Evolutionary conservation across 2,888 invertebrate genomes (phyloP).

Genomic region (Sinodicranocentrus sp.): DNA sequence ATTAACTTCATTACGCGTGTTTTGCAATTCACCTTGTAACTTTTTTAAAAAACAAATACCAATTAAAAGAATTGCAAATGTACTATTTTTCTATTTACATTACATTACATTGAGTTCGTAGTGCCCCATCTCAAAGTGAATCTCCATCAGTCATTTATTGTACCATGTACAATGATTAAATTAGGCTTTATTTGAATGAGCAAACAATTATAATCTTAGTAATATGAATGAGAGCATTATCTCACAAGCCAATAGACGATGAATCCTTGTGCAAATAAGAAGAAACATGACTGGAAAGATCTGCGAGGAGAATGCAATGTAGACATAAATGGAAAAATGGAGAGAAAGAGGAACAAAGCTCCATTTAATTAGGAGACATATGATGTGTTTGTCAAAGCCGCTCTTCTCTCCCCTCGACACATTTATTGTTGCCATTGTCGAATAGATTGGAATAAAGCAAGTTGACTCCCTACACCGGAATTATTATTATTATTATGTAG

Average conservation of each 20-base stretch:
- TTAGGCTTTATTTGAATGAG: constrained; percentile 59
- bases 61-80: too few species aligned
- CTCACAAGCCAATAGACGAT: constrained; percentile 40
- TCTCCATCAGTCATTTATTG: constrained; percentile 16
- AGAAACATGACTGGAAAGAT: not conserved
- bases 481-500: constrained; percentile 57
- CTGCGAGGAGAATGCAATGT: not conserved
- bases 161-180: constrained; percentile 52
- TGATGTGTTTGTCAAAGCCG: constrained; percentile 74
- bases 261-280: constrained; percentile 61
- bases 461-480: constrained; percentile 46
- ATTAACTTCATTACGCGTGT: too few species aligned
- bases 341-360: constrained; percentile 70
- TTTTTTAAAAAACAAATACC: too few species aligned
- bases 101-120: too few species aligned
- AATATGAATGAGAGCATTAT: constrained; percentile 54
- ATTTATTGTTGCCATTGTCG: constrained; percentile 65
- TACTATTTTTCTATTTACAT: too few species aligned
- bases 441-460: constrained; percentile 55
- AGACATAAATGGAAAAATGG: constrained; percentile 30
- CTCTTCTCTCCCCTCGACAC: constrained; percentile 66
- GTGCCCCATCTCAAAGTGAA: too few species aligned
- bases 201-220: constrained; percentile 66
- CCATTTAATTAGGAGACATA: constrained; percentile 76
- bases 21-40: too few species aligned